Evolutionary conservation across 2,797 vertebrate genomes (phyloP).

Genomic region (Podarcis siculus): DNA sequence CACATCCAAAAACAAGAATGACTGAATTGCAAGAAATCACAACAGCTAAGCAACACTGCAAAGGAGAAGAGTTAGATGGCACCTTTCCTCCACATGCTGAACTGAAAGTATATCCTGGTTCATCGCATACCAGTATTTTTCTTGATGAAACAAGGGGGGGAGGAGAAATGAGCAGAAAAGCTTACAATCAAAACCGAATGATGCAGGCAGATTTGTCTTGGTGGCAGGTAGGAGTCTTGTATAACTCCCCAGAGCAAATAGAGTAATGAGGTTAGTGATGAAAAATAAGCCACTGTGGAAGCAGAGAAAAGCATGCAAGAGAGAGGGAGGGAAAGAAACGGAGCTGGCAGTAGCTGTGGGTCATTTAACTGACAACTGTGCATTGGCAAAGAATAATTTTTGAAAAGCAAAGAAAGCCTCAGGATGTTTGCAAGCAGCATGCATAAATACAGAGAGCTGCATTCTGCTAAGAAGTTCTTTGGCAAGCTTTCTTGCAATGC

Average conservation of each 20-base stretch:
- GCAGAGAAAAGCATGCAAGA: slow-evolving; percentile 37
- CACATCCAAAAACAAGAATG: not conserved
- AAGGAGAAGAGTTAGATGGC: not conserved
- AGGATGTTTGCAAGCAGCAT: slow-evolving; percentile 7
- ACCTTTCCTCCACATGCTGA: not conserved
- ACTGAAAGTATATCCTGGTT: not conserved
- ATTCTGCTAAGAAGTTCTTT: not conserved
- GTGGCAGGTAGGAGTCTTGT: slow-evolving; percentile 38
- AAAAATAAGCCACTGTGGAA: slow-evolving; percentile 53
- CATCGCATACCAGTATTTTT: slow-evolving; percentile 15
- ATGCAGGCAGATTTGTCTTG: slow-evolving; percentile 26
- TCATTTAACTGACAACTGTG: slow-evolving; percentile 22
- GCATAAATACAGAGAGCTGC: not conserved
- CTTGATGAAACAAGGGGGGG: not conserved
- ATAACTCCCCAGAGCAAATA: slow-evolving; percentile 37
- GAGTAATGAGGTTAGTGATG: slow-evolving; percentile 51
- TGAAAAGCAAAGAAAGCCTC: not conserved
- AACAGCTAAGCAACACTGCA: not conserved
- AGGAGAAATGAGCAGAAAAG: not conserved
- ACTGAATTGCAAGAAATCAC: not conserved
- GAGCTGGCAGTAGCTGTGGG: accelerated
- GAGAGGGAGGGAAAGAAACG: not conserved
- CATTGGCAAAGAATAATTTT: slow-evolving; percentile 26
- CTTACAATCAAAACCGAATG: slow-evolving; percentile 29
- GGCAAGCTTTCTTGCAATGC: not conserved